A percentile compares a stretch with the other conserved stretches of the same genome.
Conservation (phyloP, 1,140 invertebrate species). For the Polypedilum vanderplanki region DNA sequence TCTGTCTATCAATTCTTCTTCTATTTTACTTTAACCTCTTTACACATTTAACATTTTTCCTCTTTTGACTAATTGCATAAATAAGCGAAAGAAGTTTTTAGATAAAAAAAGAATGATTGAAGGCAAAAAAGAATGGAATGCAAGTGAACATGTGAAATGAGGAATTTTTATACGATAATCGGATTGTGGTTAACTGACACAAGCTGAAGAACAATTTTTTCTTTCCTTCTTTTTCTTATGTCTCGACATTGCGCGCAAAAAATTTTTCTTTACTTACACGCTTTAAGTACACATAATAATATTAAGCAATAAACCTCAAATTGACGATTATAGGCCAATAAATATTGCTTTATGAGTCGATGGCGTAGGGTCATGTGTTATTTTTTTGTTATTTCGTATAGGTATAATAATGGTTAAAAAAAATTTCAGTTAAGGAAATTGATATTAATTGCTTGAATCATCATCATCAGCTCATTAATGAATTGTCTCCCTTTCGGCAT, state of each 20-base stretch:
- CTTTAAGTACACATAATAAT: not conserved
- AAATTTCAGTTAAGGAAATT: not conserved
- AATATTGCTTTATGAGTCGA: conserved; percentile 18
- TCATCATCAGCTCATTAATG: not conserved
- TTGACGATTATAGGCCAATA: conserved; percentile 11
- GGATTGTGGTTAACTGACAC: conserved; percentile 1
- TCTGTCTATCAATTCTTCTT: no score
- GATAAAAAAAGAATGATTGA: no score
- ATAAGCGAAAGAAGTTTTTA: no score
- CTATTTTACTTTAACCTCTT: no score
- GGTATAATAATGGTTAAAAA: not conserved
- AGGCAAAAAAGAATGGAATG: not conserved
- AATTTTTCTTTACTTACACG: not conserved
- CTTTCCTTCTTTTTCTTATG: not conserved
- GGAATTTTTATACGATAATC: conserved; percentile 13
- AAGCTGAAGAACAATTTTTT: conserved; percentile 3
- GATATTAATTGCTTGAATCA: conserved; percentile 4
- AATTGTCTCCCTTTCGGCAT: not conserved
- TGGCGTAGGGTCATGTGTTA: not conserved
- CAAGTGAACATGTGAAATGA: conserved; percentile 12
- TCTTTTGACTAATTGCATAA: no score
- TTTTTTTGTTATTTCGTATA: not conserved
- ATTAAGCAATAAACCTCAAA: not conserved
- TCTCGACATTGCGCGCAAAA: not conserved
- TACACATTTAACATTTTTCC: no score